phyloP scores from a whole-genome alignment of 2,797 vertebrate species.

The Periophthalmus magnuspinnatus region DNA sequence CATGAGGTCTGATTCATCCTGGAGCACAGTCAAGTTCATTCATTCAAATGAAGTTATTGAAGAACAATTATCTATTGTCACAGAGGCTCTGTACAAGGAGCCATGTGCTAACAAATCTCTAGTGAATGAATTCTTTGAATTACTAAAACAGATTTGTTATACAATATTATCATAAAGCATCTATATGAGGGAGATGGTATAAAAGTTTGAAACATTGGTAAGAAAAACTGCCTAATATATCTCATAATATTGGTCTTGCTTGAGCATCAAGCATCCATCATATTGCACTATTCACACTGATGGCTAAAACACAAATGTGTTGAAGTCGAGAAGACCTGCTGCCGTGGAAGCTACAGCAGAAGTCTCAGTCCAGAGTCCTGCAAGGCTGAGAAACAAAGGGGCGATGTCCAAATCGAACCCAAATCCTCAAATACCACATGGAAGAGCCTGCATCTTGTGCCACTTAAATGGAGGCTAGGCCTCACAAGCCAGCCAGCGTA shows the following conservation, averaged over 20 bases:
- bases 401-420: slow-evolving; percentile 59
- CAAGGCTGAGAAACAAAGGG: slow-evolving; percentile 75
- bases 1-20: slow-evolving; percentile 75
- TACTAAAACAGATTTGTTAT: slow-evolving; percentile 76
- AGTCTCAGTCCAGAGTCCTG: slow-evolving; percentile 67
- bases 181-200: slow-evolving; percentile 77
- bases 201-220: slow-evolving; percentile 75
- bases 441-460: slow-evolving; percentile 73
- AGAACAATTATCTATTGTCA: slow-evolving; percentile 84
- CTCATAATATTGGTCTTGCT: slow-evolving; percentile 72
- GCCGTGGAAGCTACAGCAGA: slow-evolving; percentile 67
- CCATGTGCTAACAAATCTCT: slow-evolving; percentile 81
- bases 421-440: slow-evolving; percentile 56
- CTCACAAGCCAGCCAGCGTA: slow-evolving; percentile 48
- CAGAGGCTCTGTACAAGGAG: slow-evolving; percentile 80
- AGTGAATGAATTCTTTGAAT: slow-evolving; percentile 82
- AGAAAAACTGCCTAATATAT: slow-evolving; percentile 68
- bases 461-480: slow-evolving; percentile 30
- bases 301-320: slow-evolving; percentile 77
- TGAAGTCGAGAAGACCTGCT: slow-evolving; percentile 69
- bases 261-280: slow-evolving; percentile 80
- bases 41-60: slow-evolving; percentile 80
- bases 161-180: slow-evolving; percentile 77
- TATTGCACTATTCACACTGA: slow-evolving; percentile 76
- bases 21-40: slow-evolving; percentile 83